Percentiles rank a stretch among this genome's conserved stretches.
Conservation (phyloP, 2,797 vertebrate genomes). For the Lophotriccus pileatus region DNA sequence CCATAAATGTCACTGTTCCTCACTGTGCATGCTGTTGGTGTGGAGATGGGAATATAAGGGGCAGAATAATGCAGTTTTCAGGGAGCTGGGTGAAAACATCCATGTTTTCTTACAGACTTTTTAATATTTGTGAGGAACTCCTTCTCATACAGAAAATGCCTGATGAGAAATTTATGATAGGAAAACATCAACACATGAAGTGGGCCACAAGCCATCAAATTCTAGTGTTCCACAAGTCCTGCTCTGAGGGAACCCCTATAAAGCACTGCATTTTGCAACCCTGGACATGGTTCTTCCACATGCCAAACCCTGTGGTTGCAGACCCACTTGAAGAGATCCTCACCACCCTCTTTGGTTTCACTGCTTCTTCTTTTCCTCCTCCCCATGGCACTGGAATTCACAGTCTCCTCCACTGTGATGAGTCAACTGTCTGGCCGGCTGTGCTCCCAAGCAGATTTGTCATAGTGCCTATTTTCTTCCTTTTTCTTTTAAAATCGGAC, state of each 20-base stretch:
- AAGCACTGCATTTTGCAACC: background rate
- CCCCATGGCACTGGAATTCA: background rate
- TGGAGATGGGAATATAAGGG: background rate
- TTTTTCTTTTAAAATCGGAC: background rate
- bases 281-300: background rate
- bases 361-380: background rate
- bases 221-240: background rate
- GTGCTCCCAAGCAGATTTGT: background rate
- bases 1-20: background rate
- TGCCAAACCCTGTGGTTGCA: rapidly evolving
- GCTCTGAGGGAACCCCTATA: background rate
- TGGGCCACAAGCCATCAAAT: background rate
- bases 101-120: background rate
- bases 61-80: background rate
- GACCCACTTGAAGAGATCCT: background rate
- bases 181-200: background rate
- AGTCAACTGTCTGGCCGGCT: constrained; percentile 21
- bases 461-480: background rate
- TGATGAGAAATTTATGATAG: background rate
- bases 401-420: background rate
- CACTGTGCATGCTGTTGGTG: background rate
- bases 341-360: background rate
- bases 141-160: background rate
- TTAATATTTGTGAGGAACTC: background rate
- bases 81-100: background rate